A percentile compares a stretch with the other conserved stretches of the same genome.
Evolutionary conservation across 2,888 invertebrate genomes (phyloP).

Genomic region (Calameuta pallipes): DNA sequence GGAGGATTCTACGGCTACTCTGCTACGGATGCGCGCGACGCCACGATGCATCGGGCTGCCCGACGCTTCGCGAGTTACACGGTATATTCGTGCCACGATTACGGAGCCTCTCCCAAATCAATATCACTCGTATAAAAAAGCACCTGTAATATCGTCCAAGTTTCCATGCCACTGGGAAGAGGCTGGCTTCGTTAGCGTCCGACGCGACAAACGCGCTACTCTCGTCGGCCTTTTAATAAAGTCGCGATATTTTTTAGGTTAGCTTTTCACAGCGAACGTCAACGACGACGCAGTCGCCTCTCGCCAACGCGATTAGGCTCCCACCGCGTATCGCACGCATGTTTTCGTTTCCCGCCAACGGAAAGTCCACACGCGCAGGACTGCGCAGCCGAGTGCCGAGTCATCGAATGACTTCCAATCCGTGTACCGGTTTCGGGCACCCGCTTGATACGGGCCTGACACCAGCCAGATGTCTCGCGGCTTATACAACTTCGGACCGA

Average conservation of each 20-base stretch:
- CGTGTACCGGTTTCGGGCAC: constrained; percentile 31
- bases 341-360: constrained; percentile 32
- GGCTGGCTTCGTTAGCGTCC: too few relatives aligned
- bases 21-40: constrained; percentile 62
- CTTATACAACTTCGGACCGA: too few relatives aligned
- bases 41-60: constrained; percentile 60
- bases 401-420: constrained; percentile 35
- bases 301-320: not conserved
- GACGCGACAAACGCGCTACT: too few relatives aligned
- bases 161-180: constrained; percentile 14
- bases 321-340: not conserved
- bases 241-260: too few relatives aligned
- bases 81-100: constrained; percentile 62
- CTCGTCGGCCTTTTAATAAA: too few relatives aligned
- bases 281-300: too few relatives aligned
- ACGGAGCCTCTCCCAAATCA: constrained; percentile 65
- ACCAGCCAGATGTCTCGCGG: too few relatives aligned
- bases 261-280: too few relatives aligned
- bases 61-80: constrained; percentile 52
- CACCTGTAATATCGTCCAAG: constrained; percentile 44
- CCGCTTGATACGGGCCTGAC: too few relatives aligned
- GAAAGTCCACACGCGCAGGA: constrained; percentile 3
- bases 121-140: constrained; percentile 65
- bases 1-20: constrained; percentile 37
- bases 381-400: not conserved